Percentiles rank a stretch among this genome's conserved stretches.
These are phyloP conservation scores for Neomonachus schauinslandi DNA, from an alignment of 2,113 vertebrate species.

Conservation along the genomic window DNA sequence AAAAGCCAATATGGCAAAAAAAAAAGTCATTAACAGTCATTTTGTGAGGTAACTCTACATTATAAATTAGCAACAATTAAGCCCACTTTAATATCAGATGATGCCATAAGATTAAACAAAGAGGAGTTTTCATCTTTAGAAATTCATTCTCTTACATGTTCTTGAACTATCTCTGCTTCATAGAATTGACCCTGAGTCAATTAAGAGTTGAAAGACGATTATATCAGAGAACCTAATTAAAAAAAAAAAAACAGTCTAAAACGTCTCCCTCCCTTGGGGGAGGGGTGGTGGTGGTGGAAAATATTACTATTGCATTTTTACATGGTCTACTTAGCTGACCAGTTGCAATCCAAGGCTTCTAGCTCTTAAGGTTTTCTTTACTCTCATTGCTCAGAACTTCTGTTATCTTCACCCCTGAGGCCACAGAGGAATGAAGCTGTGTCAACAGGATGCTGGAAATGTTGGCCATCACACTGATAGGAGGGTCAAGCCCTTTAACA, in stretches of 20 bases:
- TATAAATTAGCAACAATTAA: neutral
- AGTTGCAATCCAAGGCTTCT: neutral
- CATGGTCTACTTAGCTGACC: neutral
- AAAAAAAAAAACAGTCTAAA: neutral
- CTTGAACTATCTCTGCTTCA: neutral
- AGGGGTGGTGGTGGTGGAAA: neutral
- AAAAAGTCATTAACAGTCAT: neutral
- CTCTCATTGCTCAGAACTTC: neutral
- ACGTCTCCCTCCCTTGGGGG: neutral
- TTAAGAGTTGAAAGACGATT: neutral
- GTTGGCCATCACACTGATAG: neutral
- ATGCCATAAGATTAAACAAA: neutral
- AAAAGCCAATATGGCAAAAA: neutral
- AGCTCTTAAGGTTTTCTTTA: neutral
- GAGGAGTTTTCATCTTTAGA: neutral
- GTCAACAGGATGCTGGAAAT: neutral
- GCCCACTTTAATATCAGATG: neutral
- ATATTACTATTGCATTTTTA: neutral
- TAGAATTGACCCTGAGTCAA: neutral
- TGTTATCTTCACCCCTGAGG: neutral
- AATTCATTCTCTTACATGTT: neutral
- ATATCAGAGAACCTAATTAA: neutral
- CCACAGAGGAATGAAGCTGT: neutral
- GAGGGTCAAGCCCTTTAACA: neutral
- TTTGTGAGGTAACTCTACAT: neutral